Conservation (phyloP, 2,113 vertebrate genomes). For the Pangasianodon hypophthalmus region DNA sequence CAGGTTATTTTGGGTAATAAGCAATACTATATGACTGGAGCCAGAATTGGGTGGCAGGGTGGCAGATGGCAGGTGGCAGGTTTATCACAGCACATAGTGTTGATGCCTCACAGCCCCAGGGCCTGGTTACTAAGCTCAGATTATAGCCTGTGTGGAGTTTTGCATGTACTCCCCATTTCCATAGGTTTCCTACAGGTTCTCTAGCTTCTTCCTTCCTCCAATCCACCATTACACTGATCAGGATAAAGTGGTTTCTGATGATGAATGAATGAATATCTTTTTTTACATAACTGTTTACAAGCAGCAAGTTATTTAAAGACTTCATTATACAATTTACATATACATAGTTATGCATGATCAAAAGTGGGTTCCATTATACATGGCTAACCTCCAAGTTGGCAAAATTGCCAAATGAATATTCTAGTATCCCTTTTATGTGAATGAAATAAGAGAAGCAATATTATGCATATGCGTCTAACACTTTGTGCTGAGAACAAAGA, state of each 20-base stretch:
- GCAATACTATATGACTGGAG: background rate
- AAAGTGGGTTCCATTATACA: background rate
- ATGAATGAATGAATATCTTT: background rate
- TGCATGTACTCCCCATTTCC: background rate
- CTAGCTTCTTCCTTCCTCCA: background rate
- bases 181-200: background rate
- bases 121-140: background rate
- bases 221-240: background rate
- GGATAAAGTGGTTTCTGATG: background rate
- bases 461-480: background rate
- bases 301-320: background rate
- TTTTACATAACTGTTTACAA: background rate
- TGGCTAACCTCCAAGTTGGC: background rate
- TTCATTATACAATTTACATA: background rate
- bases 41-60: background rate
- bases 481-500: conserved; percentile 21
- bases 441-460: conserved; percentile 22
- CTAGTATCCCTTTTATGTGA: conserved; percentile 21
- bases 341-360: background rate
- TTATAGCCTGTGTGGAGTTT: background rate
- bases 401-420: conserved; percentile 28
- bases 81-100: background rate
- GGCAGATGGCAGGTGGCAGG: background rate
- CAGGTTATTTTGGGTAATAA: background rate
- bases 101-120: background rate